A percentile compares a stretch with the other conserved stretches of the same genome.
Evolutionary conservation across 2,113 vertebrate genomes (phyloP).

Genomic region (Nesoenas mayeri): DNA sequence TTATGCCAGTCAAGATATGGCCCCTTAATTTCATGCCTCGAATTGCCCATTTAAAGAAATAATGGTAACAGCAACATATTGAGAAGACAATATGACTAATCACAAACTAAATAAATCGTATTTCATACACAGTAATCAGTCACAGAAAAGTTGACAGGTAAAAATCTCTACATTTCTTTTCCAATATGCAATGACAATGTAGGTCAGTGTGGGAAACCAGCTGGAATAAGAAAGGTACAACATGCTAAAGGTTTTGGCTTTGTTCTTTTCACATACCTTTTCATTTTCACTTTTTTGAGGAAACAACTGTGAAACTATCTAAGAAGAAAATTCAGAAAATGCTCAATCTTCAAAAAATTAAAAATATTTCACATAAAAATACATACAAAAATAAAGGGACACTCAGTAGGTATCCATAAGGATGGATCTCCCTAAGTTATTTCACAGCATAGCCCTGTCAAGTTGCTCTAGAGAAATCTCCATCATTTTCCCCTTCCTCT

Average conservation of each 20-base stretch:
- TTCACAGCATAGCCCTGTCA: background rate
- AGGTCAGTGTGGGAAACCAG: background rate
- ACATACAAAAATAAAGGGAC: background rate
- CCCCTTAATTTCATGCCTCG: background rate
- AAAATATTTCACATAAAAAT: background rate
- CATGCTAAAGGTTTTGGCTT: background rate
- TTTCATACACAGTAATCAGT: background rate
- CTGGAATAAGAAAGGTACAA: background rate
- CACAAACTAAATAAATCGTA: background rate
- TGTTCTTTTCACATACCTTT: background rate
- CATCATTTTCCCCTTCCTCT: background rate
- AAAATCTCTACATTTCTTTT: background rate
- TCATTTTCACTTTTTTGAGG: background rate
- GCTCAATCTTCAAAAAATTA: background rate
- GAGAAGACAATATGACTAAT: background rate
- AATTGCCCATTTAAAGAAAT: background rate
- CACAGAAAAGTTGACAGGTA: background rate
- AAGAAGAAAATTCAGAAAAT: background rate
- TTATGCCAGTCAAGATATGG: background rate
- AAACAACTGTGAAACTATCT: background rate
- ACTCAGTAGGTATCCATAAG: background rate
- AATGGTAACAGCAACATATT: background rate
- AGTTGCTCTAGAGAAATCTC: background rate
- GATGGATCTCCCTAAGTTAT: background rate
- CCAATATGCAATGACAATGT: background rate